Evolutionary conservation across 2,888 invertebrate species (phyloP), one percentile per base, ranked within the genome.

Genomic region (Phaedon cochleariae): DNA sequence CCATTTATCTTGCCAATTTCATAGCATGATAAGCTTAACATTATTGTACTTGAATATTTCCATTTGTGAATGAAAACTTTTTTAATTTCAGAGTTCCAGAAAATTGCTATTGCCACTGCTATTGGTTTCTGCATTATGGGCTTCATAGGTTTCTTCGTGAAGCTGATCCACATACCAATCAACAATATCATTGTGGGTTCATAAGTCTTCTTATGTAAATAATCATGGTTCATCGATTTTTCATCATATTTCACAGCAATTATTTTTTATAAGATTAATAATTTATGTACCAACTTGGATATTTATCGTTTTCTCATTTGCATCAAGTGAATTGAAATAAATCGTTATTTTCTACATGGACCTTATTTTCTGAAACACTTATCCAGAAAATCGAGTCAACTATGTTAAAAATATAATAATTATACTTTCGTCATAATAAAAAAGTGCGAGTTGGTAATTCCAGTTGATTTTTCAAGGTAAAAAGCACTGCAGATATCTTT

Each of bases 101-200:
- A 99, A 87, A 99, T 99, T 80, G 99, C 98, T 22, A 94, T 98
- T 76, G 99, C 99, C 62, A 99, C 99, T 67, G 98, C 98, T 3
- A 97, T 99, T 80, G 99, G 99, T 64, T 99, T 99, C 88, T 97
- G 96, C 84, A 98, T 99, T 84, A 99, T 99, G 99, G 99, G 99
- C 63, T 99, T 99, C 86, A 99, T 99, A 82, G 99, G 99, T 77
- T 99, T 99, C 88, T 99, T 99, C 79, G 99, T 99, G 37, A 99
- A 99, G 86, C 88, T 99, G 76, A 99, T 99, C 85, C 99, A 99
- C 85, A 99, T 99, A 85, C 99, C 99, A 73, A 99, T 99, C 85
- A 96, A 96, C 85, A 95, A 95, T 84, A 95, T 96, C 82, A 95
- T 95, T 84, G 95, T 96, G 82, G 94, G 93, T 83, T 94, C 94